Percentiles rank a stretch among this genome's conserved stretches.
Conservation (phyloP, 2,888 invertebrate genomes). For the Lasius platythorax region DNA sequence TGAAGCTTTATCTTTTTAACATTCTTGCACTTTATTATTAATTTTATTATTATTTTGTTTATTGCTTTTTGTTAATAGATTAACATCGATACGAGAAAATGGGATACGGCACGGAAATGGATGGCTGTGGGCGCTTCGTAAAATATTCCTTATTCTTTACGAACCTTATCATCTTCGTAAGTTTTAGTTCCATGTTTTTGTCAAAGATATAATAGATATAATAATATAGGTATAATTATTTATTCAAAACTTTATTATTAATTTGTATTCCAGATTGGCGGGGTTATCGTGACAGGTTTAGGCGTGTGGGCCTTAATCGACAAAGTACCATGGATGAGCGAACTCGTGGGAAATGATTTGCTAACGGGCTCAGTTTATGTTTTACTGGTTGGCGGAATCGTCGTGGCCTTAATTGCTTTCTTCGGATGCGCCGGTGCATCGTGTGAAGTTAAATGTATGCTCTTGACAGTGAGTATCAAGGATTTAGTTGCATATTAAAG, state of each 20-base stretch:
- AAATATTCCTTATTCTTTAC: constrained; percentile 94
- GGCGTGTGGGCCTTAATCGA: constrained; percentile 95
- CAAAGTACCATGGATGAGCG: constrained; percentile 92
- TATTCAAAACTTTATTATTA: not conserved
- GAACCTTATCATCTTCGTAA: constrained; percentile 95
- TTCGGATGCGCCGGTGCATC: constrained; percentile 98
- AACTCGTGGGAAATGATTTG: constrained; percentile 94
- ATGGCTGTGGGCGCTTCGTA: constrained; percentile 95
- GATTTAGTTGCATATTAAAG: not conserved
- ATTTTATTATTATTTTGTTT: constrained; percentile 35
- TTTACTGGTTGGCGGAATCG: constrained; percentile 93
- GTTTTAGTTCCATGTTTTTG: constrained; percentile 84
- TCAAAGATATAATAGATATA: not conserved
- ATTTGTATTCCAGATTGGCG: constrained; percentile 90
- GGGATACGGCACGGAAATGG: constrained; percentile 94
- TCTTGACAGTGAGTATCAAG: constrained; percentile 91
- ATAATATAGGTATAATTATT: not conserved
- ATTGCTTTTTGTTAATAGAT: constrained; percentile 30
- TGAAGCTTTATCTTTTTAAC: constrained; percentile 4
- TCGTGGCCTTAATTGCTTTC: constrained; percentile 94
- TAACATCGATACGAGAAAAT: constrained; percentile 83
- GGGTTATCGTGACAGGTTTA: constrained; percentile 91
- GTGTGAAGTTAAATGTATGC: constrained; percentile 97
- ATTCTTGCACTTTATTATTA: not conserved
- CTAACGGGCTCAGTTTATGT: constrained; percentile 95